phyloP scores from a whole-genome alignment of 2,888 invertebrate genomes.

The Mechanitis mazaeus region DNA sequence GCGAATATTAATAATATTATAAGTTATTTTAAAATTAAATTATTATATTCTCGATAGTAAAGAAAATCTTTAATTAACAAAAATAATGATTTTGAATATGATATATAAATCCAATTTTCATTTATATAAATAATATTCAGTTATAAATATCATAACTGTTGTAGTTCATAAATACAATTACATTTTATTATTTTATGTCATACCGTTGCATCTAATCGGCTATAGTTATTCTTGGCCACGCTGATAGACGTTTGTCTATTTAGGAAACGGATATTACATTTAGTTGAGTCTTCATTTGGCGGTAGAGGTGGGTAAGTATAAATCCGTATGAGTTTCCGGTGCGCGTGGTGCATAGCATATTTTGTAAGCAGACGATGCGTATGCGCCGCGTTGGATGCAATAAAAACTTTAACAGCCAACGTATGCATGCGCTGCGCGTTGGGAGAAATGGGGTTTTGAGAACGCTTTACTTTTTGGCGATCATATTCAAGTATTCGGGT shows the following conservation, averaged over 20 bases:
- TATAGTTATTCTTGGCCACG: conserved; percentile 72
- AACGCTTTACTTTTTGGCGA: conserved; percentile 31
- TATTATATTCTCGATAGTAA: no score
- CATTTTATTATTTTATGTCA: conserved; percentile 24
- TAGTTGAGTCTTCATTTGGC: conserved; percentile 73
- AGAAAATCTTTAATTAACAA: no score
- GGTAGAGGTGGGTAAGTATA: conserved; percentile 71
- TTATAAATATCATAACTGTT: conserved; percentile 28
- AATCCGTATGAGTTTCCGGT: conserved; percentile 69
- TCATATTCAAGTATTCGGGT: conserved; percentile 27
- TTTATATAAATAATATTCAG: no score
- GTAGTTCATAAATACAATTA: conserved; percentile 18
- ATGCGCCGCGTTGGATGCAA: conserved; percentile 39
- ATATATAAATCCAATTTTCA: no score
- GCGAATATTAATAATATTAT: no score
- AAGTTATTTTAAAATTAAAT: no score
- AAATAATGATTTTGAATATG: no score
- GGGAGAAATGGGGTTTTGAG: conserved; percentile 59
- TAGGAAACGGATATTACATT: conserved; percentile 77
- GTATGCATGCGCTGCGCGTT: conserved; percentile 47
- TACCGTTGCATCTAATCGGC: conserved; percentile 61
- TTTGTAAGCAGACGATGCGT: conserved; percentile 64
- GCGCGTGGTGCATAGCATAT: conserved; percentile 70
- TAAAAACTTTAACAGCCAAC: conserved; percentile 49
- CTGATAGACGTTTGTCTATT: conserved; percentile 75